Evolutionary conservation across 2,888 invertebrate genomes (phyloP), one percentile per base, ranked within the genome.

Genomic region (Diarsia mendica): DNA sequence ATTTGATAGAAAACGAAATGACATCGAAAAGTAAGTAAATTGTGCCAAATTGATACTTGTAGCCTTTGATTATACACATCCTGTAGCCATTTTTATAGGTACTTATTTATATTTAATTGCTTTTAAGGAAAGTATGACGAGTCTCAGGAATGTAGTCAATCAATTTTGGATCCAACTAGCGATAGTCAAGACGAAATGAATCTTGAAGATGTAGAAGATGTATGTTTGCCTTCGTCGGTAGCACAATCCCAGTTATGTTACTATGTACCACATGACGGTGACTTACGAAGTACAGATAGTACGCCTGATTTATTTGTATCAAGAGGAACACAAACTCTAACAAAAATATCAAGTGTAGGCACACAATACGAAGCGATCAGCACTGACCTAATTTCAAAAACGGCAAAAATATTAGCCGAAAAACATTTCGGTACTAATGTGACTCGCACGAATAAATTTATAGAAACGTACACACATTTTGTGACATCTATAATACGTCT

Each of bases 291-390:
- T 73, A 73, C 73, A 73, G 73, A 73, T 73, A 68, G 73, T 67
- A 67, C 72, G 67, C 72, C 72, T 72, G 72, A 72, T 72, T 72
- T 72, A 72, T 72, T 72, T 72, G 72, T 72, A 72, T 72, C 72
- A 72, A 72, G 72, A 72, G 72, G 72, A 72, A 72, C 72, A 72
- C 72, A 72, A 75, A 75, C 74, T 75, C 63, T 75, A 69, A 75
- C 70, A 75, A 75, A 75, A 75, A 75, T 75, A 75, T 75, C 69
- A 75, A 75, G 69, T 75, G 74, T 75, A 75, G 74, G 69, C 69
- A 75, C 74, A 75, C 74, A 75, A 75, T 75, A 75, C 69, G 64
- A 75, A 75, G 70, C 69, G 39, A 75, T 75, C 74, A 75, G 74
- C 74, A 75, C 68, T 74, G 68, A 69, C 69, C 73, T 61, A 69